Percentiles rank a stretch among this genome's conserved stretches.
phyloP scores from a whole-genome alignment of 2,888 invertebrate species.

The Gortyna flavago region DNA sequence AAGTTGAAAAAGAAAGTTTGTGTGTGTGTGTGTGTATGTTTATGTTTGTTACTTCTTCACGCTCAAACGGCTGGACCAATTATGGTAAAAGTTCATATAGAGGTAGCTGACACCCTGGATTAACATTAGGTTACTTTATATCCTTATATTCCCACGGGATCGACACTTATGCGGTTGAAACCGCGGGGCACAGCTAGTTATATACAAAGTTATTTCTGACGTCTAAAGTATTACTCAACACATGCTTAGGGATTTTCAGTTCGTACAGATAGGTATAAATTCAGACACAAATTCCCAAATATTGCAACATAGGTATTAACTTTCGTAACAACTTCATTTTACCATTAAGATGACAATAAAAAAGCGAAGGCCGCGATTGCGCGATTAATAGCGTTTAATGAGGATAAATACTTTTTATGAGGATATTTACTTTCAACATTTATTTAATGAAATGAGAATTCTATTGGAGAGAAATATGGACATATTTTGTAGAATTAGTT shows the following conservation, averaged over 20 bases:
- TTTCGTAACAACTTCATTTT: constrained; percentile 27
- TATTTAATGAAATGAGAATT: background rate
- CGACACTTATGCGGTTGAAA: too few species aligned
- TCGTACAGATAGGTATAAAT: constrained; percentile 7
- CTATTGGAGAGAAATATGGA: background rate
- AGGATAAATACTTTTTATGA: constrained; percentile 8
- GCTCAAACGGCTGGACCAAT: too few species aligned
- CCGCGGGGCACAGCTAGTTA: too few species aligned
- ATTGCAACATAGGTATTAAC: constrained; percentile 31
- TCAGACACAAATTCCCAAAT: constrained; percentile 11
- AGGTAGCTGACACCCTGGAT: too few species aligned
- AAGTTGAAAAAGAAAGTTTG: too few species aligned
- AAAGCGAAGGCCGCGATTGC: constrained; percentile 15
- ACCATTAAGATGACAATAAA: constrained; percentile 37
- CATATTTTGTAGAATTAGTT: background rate
- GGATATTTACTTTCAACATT: constrained; percentile 14
- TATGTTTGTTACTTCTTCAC: too few species aligned
- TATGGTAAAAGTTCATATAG: too few species aligned
- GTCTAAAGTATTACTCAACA: constrained; percentile 26
- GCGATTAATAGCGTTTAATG: constrained; percentile 16
- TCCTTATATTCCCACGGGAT: too few species aligned
- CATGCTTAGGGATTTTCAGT: background rate
- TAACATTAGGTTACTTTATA: too few species aligned
- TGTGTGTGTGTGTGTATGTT: too few species aligned
- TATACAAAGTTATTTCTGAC: background rate